These are phyloP conservation scores for Araneus ventricosus DNA, from an alignment of 1,140 invertebrate genomes.

Conservation along the genomic window DNA sequence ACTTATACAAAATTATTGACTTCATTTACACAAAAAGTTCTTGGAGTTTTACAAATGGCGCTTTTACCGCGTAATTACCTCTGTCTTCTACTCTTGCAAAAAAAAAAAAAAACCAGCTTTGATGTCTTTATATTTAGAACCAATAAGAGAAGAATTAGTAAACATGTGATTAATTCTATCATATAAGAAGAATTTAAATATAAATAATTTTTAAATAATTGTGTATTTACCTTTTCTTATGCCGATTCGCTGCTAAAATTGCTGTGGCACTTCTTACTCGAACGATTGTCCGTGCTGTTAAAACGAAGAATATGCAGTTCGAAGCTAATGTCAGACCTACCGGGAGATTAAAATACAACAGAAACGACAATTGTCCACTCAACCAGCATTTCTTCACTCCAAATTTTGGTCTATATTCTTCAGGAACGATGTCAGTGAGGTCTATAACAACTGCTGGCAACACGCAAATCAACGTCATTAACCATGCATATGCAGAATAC, in stretches of 20 bases:
- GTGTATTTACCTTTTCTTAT: conserved; percentile 62
- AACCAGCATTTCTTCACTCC: conserved; percentile 76
- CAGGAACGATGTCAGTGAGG: conserved; percentile 40
- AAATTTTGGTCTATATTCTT: conserved; percentile 71
- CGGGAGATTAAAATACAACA: conserved; percentile 76
- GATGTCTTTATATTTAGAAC: no score
- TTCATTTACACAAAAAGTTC: no score
- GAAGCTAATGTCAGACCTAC: conserved; percentile 79
- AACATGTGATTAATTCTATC: no score
- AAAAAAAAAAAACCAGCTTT: no score
- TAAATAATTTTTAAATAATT: background rate
- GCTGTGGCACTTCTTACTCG: conserved; percentile 77
- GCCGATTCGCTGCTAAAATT: conserved; percentile 46
- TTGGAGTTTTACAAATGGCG: no score
- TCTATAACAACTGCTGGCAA: conserved; percentile 69
- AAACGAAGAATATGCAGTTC: conserved; percentile 82
- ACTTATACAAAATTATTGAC: no score
- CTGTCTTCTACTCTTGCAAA: no score
- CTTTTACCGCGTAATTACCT: no score
- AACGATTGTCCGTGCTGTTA: conserved; percentile 80
- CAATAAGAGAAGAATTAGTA: no score
- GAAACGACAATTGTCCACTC: conserved; percentile 72
- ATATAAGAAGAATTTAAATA: no score
- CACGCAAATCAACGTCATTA: conserved; percentile 78
- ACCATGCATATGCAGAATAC: conserved; percentile 79